Evolutionary conservation across 2,888 invertebrate species (phyloP), one percentile per base, ranked within the genome.

Genomic region (Amphipyra tragopoginis): DNA sequence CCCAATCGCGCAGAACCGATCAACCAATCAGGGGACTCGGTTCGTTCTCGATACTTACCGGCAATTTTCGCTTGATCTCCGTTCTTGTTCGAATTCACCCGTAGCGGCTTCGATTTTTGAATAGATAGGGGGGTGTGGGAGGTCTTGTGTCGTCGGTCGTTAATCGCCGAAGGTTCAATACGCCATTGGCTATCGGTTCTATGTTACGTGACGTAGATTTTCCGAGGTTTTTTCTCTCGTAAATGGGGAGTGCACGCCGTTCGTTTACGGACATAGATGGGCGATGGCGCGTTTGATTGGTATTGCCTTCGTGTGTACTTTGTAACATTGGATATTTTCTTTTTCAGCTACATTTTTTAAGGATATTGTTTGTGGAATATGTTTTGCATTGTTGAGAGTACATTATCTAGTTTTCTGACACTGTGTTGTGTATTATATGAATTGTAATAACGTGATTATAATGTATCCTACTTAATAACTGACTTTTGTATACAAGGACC

Each of bases 1-100:
- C 83, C 94, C 95, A 94, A 95, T 95, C 88, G 93, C 91, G 92
- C 90, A 88, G 91, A 95, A 94, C 96, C 96, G 95, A 96, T 96
- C 95, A 92, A 80, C 94, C 94, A 94, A 94, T 94, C 84, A 82
- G 81, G 73, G 75, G 74, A 77, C 88, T 70, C 75, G 85, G 75
- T 90, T 80, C 86, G 75, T 84, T 88, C 90, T 93, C 91, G 88
- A 93, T 93, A 92, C 51, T 70, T 63, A 59, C 60, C 65, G 69
- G 42, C 90, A 79, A 82, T 66, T 78, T 69, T 73, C 43, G 56
- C 58, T 45, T 73, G 87, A 72, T 49, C 86, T 71, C 65, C 55
- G 65, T 59, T 62, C 53, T 10, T 39, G 43, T 58, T 61, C 39
- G 43, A 5, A 11, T 7, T 14, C n/a, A 45, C 54, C 50, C 71